Conservation (phyloP, 2,888 invertebrate species). For the Chirona hameri region DNA sequence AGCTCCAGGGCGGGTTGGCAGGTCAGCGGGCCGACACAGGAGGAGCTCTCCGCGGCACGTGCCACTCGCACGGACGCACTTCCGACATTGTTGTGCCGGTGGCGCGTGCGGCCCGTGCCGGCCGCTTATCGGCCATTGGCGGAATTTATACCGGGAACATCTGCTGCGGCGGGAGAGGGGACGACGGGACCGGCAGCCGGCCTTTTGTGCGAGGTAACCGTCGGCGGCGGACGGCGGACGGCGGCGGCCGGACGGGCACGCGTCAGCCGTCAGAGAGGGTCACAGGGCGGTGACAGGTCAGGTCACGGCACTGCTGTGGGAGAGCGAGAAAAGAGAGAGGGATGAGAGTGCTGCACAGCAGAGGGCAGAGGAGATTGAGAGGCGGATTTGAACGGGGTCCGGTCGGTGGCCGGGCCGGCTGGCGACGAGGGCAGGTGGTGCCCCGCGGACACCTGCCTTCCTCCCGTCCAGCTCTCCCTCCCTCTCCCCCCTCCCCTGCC, state of each 20-base stretch:
- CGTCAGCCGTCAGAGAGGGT: not conserved
- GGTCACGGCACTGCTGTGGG: not conserved
- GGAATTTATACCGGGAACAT: slow-evolving; percentile 25
- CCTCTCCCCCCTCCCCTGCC: not conserved
- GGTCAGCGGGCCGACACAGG: not conserved
- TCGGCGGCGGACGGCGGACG: not conserved
- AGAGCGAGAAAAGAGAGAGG: not conserved
- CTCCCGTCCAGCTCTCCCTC: not conserved
- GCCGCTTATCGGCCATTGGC: slow-evolving; percentile 12
- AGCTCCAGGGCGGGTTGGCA: not conserved
- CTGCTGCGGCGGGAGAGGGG: not conserved
- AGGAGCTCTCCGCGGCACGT: not conserved
- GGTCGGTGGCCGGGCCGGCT: not conserved
- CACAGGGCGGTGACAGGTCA: not conserved
- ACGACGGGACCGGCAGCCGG: not conserved
- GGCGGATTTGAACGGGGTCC: not conserved
- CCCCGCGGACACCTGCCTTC: not conserved
- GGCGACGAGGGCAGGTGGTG: not conserved
- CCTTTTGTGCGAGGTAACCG: slow-evolving; percentile 5
- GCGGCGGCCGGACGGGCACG: not conserved
- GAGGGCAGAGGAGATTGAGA: not conserved
- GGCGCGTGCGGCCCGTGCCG: slow-evolving; percentile 22
- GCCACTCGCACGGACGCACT: not conserved
- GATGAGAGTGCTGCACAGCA: not conserved
- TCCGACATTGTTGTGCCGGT: slow-evolving; percentile 2